These are phyloP conservation scores for Lithophane leautieri DNA, from an alignment of 2,888 invertebrate genomes.

Conservation along the genomic window DNA sequence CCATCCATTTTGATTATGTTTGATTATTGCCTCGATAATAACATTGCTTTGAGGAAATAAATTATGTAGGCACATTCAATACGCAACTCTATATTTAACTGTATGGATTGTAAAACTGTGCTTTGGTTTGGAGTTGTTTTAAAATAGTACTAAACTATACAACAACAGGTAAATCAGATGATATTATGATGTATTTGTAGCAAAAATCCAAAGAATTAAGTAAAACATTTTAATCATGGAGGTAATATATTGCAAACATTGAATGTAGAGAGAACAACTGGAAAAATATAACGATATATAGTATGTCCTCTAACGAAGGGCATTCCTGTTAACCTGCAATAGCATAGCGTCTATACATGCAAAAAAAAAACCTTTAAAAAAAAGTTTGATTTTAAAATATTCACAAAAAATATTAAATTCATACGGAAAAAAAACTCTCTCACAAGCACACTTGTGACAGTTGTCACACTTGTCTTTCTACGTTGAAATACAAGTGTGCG, in stretches of 20 bases:
- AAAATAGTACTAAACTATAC: neutral
- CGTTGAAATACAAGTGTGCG: too few relatives aligned
- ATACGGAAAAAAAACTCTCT: too few relatives aligned
- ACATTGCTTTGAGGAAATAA: slow-evolving; percentile 5
- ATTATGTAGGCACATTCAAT: neutral
- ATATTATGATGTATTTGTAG: neutral
- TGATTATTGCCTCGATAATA: neutral
- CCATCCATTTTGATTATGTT: neutral
- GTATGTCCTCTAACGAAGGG: too few relatives aligned
- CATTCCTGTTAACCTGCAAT: too few relatives aligned
- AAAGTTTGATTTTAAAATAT: too few relatives aligned
- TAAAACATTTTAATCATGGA: neutral
- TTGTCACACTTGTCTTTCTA: too few relatives aligned
- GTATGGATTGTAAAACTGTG: neutral
- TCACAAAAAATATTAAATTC: too few relatives aligned
- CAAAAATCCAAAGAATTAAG: neutral
- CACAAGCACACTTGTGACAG: too few relatives aligned
- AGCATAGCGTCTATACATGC: too few relatives aligned
- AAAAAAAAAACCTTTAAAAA: too few relatives aligned
- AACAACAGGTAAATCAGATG: neutral
- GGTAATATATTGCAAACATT: neutral
- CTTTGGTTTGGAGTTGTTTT: too few relatives aligned
- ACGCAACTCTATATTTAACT: neutral
- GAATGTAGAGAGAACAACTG: neutral
- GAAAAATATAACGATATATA: neutral